These are phyloP conservation scores for Acanthopleura granulata DNA, from an alignment of 2,888 invertebrate species.

Conservation along the genomic window DNA sequence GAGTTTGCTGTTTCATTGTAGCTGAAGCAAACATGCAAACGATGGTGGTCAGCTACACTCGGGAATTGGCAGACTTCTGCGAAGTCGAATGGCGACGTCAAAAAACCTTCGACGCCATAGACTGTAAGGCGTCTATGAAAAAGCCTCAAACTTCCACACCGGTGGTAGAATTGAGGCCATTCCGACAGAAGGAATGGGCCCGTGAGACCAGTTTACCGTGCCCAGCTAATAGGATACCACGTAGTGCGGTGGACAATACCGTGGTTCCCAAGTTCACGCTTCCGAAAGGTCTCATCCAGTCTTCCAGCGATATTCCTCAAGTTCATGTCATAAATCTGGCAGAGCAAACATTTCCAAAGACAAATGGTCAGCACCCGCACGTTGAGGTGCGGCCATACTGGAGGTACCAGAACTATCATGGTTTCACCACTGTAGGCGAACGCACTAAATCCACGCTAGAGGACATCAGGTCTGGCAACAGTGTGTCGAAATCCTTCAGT, in stretches of 20 bases:
- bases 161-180: constrained; percentile 54
- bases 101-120: constrained; percentile 12
- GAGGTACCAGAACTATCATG: constrained; percentile 21
- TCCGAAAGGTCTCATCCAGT: background rate
- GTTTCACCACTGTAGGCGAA: constrained; percentile 52
- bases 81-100: constrained; percentile 22
- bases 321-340: constrained; percentile 8
- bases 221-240: background rate
- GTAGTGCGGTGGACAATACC: background rate
- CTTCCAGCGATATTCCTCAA: background rate
- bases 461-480: constrained; percentile 39
- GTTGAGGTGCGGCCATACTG: background rate
- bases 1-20: no score
- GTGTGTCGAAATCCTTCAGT: constrained; percentile 33
- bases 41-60: no score
- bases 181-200: constrained; percentile 55
- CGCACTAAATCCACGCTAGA: constrained; percentile 47
- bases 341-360: background rate
- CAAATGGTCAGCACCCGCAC: background rate
- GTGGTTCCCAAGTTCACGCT: background rate
- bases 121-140: background rate
- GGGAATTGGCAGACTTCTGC: background rate
- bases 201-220: constrained; percentile 54
- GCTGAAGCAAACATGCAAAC: no score
- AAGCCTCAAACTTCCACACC: constrained; percentile 42